Conservation (phyloP, 2,888 invertebrate species). For the Metellina segmentata region DNA sequence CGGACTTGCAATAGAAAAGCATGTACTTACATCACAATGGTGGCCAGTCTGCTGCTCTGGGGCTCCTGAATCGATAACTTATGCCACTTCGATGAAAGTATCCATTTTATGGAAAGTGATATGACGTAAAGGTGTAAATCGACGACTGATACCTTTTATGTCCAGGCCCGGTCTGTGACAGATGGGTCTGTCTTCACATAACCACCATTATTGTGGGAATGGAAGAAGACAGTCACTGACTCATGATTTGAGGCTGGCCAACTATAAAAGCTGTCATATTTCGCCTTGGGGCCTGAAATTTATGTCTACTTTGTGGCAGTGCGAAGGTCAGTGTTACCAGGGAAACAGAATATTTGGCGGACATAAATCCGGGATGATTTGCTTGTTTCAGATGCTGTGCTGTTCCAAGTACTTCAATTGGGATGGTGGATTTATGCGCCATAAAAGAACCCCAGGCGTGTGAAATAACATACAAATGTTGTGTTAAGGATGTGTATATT, state of each 20-base stretch:
- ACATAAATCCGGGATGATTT: conserved; percentile 50
- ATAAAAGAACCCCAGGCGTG: conserved; percentile 25
- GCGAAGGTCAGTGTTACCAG: conserved; percentile 58
- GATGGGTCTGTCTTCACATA: background rate
- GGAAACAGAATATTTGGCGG: conserved; percentile 19
- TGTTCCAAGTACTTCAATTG: conserved; percentile 3
- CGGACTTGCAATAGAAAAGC: background rate
- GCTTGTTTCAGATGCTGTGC: background rate
- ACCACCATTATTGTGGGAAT: background rate
- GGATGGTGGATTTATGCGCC: conserved; percentile 36
- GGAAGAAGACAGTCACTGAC: conserved; percentile 22
- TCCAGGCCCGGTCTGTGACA: background rate
- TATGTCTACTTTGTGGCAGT: conserved; percentile 32
- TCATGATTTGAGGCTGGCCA: conserved; percentile 14
- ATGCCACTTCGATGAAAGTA: background rate
- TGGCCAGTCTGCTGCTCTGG: background rate
- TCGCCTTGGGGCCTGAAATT: conserved; percentile 62
- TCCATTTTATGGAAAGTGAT: background rate
- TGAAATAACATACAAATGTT: conserved; percentile 27
- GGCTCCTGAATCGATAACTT: background rate
- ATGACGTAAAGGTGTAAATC: background rate
- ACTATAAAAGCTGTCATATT: conserved; percentile 58
- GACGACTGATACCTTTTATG: conserved; percentile 19
- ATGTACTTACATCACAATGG: conserved; percentile 19
- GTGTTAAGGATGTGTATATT: conserved; percentile 19